Percentiles rank a stretch among this genome's conserved stretches.
phyloP scores from a whole-genome alignment of 2,797 vertebrate species.

The Lutra lutra region DNA sequence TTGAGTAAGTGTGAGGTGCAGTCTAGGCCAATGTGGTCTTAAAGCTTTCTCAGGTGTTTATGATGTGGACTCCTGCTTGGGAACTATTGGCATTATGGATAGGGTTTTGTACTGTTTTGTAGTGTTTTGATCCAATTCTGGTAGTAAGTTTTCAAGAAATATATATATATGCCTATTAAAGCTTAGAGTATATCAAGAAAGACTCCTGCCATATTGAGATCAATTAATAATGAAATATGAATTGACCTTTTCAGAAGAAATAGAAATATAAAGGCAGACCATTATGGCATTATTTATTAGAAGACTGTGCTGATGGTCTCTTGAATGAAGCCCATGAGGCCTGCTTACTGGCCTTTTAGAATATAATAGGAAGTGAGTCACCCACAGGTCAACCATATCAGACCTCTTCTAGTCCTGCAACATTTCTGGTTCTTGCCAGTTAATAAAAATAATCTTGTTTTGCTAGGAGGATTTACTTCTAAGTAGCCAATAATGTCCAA shows the following conservation, averaged over 20 bases:
- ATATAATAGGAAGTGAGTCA: neutral
- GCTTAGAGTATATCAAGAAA: neutral
- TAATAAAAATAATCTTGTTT: constrained; percentile 19
- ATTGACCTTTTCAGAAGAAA: neutral
- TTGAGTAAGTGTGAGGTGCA: neutral
- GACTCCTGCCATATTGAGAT: neutral
- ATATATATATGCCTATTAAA: neutral
- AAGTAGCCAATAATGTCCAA: neutral
- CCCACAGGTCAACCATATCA: neutral
- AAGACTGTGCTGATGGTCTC: neutral
- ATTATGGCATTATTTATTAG: neutral
- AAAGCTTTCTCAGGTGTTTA: neutral
- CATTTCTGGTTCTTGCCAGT: neutral
- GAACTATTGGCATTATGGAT: neutral
- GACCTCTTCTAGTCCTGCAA: neutral
- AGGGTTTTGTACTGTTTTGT: neutral
- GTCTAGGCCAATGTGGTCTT: neutral
- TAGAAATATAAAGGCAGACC: neutral
- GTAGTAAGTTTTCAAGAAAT: neutral
- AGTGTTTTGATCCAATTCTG: neutral
- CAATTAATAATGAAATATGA: neutral
- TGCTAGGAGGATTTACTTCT: neutral
- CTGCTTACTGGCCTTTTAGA: neutral
- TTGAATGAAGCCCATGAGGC: neutral
- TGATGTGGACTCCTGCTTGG: neutral